phyloP scores from a whole-genome alignment of 2,888 invertebrate species.

The Cancer borealis region DNA sequence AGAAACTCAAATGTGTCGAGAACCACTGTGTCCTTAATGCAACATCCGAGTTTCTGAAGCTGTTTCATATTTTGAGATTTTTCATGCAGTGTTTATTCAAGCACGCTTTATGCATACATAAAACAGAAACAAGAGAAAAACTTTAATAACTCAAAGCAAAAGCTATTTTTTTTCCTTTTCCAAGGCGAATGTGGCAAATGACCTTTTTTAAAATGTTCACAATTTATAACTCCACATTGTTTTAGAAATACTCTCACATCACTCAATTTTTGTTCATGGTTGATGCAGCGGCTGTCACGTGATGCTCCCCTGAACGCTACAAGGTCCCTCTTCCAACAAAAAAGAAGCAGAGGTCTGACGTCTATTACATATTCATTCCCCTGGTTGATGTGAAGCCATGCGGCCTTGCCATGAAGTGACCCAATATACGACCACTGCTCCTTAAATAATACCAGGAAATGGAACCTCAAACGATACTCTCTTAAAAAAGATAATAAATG shows the following conservation, averaged over 20 bases:
- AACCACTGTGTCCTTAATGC: background rate
- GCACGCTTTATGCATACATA: background rate
- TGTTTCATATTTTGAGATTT: background rate
- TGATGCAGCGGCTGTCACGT: background rate
- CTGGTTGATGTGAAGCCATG: too few relatives aligned
- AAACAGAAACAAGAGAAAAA: background rate
- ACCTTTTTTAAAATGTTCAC: background rate
- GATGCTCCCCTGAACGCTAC: background rate
- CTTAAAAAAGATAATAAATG: too few relatives aligned
- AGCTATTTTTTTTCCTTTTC: background rate
- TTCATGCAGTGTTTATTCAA: constrained; percentile 21
- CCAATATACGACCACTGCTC: background rate
- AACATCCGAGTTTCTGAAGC: background rate
- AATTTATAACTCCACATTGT: background rate
- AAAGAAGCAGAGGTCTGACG: too few relatives aligned
- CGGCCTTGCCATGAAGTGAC: background rate
- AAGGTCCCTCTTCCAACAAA: background rate
- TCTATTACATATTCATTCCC: too few relatives aligned
- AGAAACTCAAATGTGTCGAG: background rate
- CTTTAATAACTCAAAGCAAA: background rate
- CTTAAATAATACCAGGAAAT: too few relatives aligned
- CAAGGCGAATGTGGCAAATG: background rate
- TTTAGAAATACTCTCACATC: background rate
- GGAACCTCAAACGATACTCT: too few relatives aligned
- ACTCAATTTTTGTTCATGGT: background rate